These are phyloP conservation scores for Atherix ibis DNA, from an alignment of 2,888 invertebrate species.

Conservation along the genomic window DNA sequence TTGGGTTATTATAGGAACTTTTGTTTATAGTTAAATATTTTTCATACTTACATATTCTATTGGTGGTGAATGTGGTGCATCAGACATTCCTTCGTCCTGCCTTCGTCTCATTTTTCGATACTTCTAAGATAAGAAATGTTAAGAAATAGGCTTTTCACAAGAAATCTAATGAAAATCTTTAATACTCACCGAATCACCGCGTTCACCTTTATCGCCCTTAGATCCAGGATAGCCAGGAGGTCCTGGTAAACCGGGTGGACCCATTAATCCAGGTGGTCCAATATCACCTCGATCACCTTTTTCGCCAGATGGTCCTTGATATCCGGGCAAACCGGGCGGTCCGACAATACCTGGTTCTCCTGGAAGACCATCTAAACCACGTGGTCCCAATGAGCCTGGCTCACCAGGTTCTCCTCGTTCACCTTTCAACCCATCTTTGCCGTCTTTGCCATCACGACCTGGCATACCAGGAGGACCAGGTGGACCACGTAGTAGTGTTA, in stretches of 20 bases:
- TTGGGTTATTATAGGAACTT: not conserved
- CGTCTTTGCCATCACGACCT: constrained; percentile 31
- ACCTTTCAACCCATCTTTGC: constrained; percentile 34
- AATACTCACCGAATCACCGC: constrained; percentile 76
- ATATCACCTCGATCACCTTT: constrained; percentile 77
- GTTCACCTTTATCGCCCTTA: constrained; percentile 83
- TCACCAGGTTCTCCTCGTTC: constrained; percentile 59
- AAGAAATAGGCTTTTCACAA: constrained; percentile 9
- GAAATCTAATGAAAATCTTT: constrained; percentile 5
- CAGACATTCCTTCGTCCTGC: constrained; percentile 33
- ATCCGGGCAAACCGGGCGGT: constrained; percentile 62
- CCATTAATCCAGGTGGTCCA: constrained; percentile 86
- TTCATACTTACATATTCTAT: constrained; percentile 30
- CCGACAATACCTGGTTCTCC: constrained; percentile 76
- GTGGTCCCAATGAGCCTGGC: constrained; percentile 55
- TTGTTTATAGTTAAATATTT: not conserved
- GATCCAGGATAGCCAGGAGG: constrained; percentile 77
- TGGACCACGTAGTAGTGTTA: constrained; percentile 44
- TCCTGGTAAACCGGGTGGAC: constrained; percentile 73
- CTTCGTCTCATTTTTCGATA: constrained; percentile 34
- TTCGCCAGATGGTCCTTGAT: constrained; percentile 72
- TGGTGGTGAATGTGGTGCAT: constrained; percentile 31
- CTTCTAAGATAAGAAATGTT: constrained; percentile 20
- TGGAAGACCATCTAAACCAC: constrained; percentile 56
- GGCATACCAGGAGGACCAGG: constrained; percentile 43